Conservation (phyloP, 2,797 vertebrate species). For the Gouania willdenowi region DNA sequence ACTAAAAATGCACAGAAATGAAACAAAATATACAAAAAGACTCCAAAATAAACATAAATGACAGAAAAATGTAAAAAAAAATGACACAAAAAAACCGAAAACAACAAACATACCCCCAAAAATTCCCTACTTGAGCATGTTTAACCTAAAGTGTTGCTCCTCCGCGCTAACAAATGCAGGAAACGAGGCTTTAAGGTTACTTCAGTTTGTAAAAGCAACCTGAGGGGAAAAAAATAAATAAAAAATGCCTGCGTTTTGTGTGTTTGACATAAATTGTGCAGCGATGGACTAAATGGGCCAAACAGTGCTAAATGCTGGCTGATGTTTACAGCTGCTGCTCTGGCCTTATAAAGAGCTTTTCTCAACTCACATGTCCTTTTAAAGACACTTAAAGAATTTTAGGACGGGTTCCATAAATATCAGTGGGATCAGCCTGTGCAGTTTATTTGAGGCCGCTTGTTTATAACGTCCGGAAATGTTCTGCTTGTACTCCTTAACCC, state of each 20-base stretch:
- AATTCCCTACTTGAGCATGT: constrained; percentile 3
- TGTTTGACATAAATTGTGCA: constrained; percentile 79
- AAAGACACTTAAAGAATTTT: constrained; percentile 83
- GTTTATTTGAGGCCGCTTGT: constrained; percentile 80
- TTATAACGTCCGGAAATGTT: constrained; percentile 82
- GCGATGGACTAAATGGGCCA: constrained; percentile 74
- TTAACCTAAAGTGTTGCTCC: constrained; percentile 23
- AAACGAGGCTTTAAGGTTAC: constrained; percentile 9
- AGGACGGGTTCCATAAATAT: constrained; percentile 83
- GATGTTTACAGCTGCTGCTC: constrained; percentile 80
- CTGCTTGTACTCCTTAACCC: constrained; percentile 64
- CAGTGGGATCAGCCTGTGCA: constrained; percentile 79
- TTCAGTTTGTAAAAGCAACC: background rate
- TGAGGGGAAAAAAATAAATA: background rate
- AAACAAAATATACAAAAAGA: too few species aligned
- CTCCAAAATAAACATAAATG: too few species aligned
- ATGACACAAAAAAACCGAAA: too few species aligned
- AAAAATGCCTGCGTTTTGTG: constrained; percentile 29
- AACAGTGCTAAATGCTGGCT: constrained; percentile 77
- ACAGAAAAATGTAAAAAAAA: too few species aligned
- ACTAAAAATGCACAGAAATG: too few species aligned
- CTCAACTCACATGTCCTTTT: constrained; percentile 80
- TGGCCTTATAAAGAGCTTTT: constrained; percentile 87
- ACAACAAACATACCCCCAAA: too few species aligned
- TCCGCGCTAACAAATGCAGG: too few species aligned